Conservation (phyloP, 2,888 invertebrate genomes). For the Caenorhabditis sp. region DNA sequence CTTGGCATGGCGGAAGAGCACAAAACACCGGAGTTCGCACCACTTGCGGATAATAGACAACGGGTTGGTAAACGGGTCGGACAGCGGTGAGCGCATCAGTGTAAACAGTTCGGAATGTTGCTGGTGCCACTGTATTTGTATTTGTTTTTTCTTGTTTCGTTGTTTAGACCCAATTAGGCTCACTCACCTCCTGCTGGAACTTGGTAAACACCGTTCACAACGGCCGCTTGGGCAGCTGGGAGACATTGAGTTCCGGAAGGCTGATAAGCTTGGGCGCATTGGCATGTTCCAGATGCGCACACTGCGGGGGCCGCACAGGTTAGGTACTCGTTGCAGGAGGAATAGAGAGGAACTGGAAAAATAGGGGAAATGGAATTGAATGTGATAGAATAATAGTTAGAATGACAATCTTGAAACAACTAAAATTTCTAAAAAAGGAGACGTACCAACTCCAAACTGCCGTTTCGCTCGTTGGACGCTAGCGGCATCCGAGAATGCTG, state of each 20-base stretch:
- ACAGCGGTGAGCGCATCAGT: constrained; percentile 60
- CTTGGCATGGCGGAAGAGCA: constrained; percentile 55
- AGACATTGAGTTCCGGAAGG: constrained; percentile 60
- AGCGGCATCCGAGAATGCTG: constrained; percentile 32
- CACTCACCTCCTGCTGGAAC: constrained; percentile 64
- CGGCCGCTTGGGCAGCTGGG: constrained; percentile 25
- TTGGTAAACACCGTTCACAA: constrained; percentile 63
- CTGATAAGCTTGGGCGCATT: constrained; percentile 62
- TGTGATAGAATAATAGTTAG: background rate
- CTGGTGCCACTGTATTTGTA: constrained; percentile 55
- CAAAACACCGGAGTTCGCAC: constrained; percentile 52
- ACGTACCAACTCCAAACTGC: constrained; percentile 59
- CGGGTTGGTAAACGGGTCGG: constrained; percentile 59
- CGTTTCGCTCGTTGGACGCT: constrained; percentile 53
- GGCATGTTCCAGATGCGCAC: constrained; percentile 63
- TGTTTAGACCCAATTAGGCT: constrained; percentile 35
- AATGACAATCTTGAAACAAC: background rate
- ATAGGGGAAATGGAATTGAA: constrained; percentile 1
- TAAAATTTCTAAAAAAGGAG: constrained; percentile 4
- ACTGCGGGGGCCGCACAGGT: constrained; percentile 68
- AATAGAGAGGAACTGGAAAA: constrained; percentile 69
- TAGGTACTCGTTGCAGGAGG: constrained; percentile 67
- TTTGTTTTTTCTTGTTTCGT: too few relatives aligned
- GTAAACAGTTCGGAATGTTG: constrained; percentile 67
- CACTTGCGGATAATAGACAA: constrained; percentile 61